Evolutionary conservation across 2,888 invertebrate genomes (phyloP).

Genomic region (Melangyna quadrimaculata): DNA sequence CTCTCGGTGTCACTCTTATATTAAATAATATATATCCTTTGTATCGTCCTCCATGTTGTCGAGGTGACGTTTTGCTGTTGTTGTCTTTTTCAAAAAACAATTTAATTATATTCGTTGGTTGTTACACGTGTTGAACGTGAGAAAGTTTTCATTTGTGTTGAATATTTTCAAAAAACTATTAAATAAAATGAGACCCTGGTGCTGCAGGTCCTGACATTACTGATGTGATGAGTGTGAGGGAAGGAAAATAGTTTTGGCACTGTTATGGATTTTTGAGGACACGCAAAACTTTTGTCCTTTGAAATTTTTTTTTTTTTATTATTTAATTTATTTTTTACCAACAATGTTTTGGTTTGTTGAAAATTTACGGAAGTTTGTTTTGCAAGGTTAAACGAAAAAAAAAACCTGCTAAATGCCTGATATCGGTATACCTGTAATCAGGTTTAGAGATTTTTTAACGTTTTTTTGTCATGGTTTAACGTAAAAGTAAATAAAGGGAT

Average conservation of each 20-base stretch:
- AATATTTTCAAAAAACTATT: constrained; percentile 32
- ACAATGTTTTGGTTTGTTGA: background rate
- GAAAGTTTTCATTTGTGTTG: constrained; percentile 45
- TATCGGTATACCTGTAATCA: background rate
- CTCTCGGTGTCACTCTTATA: constrained; percentile 34
- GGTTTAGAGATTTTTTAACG: background rate
- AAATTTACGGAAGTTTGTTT: background rate
- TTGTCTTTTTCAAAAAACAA: constrained; percentile 37
- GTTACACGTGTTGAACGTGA: constrained; percentile 65
- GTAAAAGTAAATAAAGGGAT: background rate
- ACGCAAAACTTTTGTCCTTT: background rate
- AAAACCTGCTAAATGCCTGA: background rate
- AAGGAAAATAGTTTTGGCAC: background rate
- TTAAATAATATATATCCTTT: constrained; percentile 42
- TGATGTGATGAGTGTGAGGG: background rate
- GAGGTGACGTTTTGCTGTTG: background rate
- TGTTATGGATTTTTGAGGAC: background rate
- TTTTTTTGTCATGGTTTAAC: background rate
- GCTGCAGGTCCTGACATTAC: background rate
- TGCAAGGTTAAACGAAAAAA: background rate
- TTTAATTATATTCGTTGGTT: constrained; percentile 38
- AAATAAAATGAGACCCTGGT: background rate
- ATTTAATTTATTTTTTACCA: background rate
- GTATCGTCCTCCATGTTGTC: background rate
- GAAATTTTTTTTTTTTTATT: background rate